phyloP scores from a whole-genome alignment of 2,113 vertebrate species.

The Saccopteryx bilineata region DNA sequence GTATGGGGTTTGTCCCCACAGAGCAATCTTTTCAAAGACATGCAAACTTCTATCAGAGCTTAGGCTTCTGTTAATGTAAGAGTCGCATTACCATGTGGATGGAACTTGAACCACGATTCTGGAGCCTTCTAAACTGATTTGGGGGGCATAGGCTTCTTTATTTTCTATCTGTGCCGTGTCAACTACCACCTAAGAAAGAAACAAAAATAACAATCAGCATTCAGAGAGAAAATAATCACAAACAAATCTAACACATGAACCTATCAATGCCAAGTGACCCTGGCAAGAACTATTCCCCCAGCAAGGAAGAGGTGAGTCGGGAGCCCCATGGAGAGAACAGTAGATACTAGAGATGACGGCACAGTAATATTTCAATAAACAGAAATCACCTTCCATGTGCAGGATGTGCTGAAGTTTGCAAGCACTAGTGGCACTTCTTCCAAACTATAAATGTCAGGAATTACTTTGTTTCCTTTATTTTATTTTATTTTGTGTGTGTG shows the following conservation, averaged over 20 bases:
- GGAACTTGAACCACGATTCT: constrained; percentile 98
- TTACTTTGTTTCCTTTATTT: background rate
- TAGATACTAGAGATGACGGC: background rate
- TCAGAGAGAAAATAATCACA: constrained; percentile 50
- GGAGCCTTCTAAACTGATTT: constrained; percentile 97
- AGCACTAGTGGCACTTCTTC: constrained; percentile 42
- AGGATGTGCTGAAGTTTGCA: background rate
- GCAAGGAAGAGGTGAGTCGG: background rate
- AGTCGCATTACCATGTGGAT: constrained; percentile 94
- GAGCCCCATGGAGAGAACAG: background rate
- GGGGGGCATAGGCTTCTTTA: constrained; percentile 98
- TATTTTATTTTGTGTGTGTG: no score
- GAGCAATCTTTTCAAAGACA: constrained; percentile 38
- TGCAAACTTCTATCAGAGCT: background rate
- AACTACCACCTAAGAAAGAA: constrained; percentile 94
- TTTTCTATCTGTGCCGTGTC: constrained; percentile 99
- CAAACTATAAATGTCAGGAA: constrained; percentile 56
- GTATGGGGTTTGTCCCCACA: background rate
- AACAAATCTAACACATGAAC: background rate
- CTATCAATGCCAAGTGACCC: background rate
- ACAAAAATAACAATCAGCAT: constrained; percentile 49
- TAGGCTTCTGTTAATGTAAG: constrained; percentile 54
- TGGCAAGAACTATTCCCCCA: background rate
- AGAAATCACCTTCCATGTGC: background rate
- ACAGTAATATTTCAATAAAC: background rate